Base-by-base conservation (phyloP, 2,113 vertebrate species). In the Pyxicephalus adspersus region DNA sequence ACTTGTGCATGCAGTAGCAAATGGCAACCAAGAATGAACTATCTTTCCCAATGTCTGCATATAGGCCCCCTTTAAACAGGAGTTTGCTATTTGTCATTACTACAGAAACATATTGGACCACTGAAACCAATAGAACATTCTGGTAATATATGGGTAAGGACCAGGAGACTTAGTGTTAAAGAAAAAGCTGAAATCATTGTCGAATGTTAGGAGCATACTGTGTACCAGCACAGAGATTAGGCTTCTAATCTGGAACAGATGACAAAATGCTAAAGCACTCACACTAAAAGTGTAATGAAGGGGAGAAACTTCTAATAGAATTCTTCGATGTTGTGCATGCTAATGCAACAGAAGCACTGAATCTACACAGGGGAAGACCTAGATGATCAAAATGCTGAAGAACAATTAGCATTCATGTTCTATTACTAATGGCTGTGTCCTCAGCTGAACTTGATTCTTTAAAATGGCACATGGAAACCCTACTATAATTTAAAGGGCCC, bases 341-440 rank as follows among this genome's bases (percentile, higher is more conserved):
- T 85, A 81, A 85, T 58, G 80, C 60, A 75, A 83, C 77, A 61
- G 19, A 38, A 86, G 31, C 76, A 84, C 84, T 63, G 81, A 85
- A 83, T 71, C 55, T 19, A 78, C 16, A 57, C 57, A 89, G 85
- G 58, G 80, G 81, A 72, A 81, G 87, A 80, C 76, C 83, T 76
- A 70, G 84, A 68, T 52, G 28, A 78, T 71, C 65, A 15, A 75
- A 84, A 84, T 17, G 76, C 66, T 77, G 54, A 68, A 67, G 28
- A 84, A 77, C 68, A 89, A 84, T 81, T 84, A 88, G 71, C 81
- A 77, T 83, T 83, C 50, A 51, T 84, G 71, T 58, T 86, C 75
- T 67, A 45, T 84, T 83, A 77, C 79, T 85, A 84, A 2, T 72
- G 82, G 81, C 61, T 78, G 2, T 0, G 58, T 79, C 86, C 82